Evolutionary conservation across 2,797 vertebrate genomes (phyloP).

Genomic region (Hybognathus amarus): DNA sequence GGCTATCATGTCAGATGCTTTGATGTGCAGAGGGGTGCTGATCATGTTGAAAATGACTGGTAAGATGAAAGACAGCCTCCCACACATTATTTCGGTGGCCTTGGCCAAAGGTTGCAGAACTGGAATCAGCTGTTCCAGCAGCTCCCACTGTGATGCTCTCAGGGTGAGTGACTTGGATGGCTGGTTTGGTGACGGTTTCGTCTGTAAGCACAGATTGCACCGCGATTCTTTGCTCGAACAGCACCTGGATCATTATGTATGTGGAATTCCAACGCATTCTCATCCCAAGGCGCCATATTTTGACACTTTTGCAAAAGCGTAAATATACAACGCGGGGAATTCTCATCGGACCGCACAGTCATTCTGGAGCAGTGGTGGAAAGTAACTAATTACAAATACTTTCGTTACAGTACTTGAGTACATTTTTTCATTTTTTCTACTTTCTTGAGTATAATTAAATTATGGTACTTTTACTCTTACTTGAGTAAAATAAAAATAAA

Average conservation of each 20-base stretch:
- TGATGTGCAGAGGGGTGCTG: background rate
- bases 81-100: conserved; percentile 29
- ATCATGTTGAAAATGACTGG: background rate
- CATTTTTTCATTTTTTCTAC: too few species aligned
- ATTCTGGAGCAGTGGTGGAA: too few species aligned
- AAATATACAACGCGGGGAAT: too few species aligned
- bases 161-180: conserved; percentile 11
- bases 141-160: conserved; percentile 31
- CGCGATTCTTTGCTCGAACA: background rate
- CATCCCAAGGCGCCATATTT: too few species aligned
- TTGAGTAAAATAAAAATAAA: too few species aligned
- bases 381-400: too few species aligned
- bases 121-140: conserved; percentile 39
- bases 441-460: too few species aligned
- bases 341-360: too few species aligned
- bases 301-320: too few species aligned
- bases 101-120: conserved; percentile 80
- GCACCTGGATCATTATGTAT: background rate
- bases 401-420: too few species aligned
- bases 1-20: conserved; percentile 33
- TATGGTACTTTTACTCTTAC: too few species aligned
- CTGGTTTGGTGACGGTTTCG: conserved; percentile 23
- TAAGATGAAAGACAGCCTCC: conserved; percentile 2
- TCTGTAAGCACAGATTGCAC: conserved; percentile 4
- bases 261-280: conserved; percentile 25